Evolutionary conservation across 2,797 vertebrate species (phyloP), one percentile per base, ranked within the genome.

Genomic region (Myotis pilosus): DNA sequence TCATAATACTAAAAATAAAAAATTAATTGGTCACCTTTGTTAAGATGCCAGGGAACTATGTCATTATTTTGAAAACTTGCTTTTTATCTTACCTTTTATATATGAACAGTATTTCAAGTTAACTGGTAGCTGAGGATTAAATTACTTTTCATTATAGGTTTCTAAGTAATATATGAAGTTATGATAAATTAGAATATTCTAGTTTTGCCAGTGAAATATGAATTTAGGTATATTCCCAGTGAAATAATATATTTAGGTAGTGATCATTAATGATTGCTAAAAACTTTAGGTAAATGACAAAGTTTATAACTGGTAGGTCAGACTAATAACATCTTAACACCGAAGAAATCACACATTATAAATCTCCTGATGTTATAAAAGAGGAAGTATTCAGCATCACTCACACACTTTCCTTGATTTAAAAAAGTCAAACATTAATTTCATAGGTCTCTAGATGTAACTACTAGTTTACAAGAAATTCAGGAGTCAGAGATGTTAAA

Each of bases 101-200:
- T 47, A 49, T 49, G 19, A 85, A 72, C 82, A 7, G 4, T 55
- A 38, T 47, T 87, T 95, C 16, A 71, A n/a, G 23, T 22, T 66
- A 85, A 91, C 0, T 53, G 5, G 60, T 6, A 81, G 38, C 68
- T 55, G 22, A 82, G 28, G 83, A 62, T 38, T 44, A 90, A 15
- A 22, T 49, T 44, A 8, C 72, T 93, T 91, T 91, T 86, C 55
- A 94, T 64, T 91, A 86, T 4, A 86, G 33, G 86, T 60, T 47
- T 82, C 8, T 2, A 87, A 72, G 5, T 71, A 94, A 88, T 75
- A 76, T 28, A 19, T 2, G 38, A 72, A 80, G 19, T 51, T 75
- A 85, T 15, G 41, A 49, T n/a, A 86, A 41, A 71, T 84, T 16
- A 81, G 8, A 91, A 49, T 36, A 89, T 16, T 68, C 10, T 19